Percentiles rank a stretch among this genome's conserved stretches.
These are phyloP conservation scores for Thalassarche chlororhynchos DNA, from an alignment of 2,113 vertebrate species.

Conservation along the genomic window DNA sequence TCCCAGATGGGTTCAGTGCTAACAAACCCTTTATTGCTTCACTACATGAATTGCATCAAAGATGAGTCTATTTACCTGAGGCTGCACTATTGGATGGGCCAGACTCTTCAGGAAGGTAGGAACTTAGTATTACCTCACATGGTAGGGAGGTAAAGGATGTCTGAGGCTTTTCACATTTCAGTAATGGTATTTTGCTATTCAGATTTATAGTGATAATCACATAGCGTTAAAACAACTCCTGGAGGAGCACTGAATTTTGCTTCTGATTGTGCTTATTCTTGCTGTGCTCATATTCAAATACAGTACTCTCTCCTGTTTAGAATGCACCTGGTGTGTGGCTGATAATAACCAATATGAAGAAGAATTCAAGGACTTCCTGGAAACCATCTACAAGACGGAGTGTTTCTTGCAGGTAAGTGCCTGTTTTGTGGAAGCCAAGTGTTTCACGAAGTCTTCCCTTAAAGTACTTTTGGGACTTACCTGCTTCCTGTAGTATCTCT, in stretches of 20 bases:
- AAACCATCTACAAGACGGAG: slow-evolving; percentile 79
- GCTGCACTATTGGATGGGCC: slow-evolving; percentile 90
- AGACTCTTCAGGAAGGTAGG: slow-evolving; percentile 90
- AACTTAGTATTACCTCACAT: neutral
- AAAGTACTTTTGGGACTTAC: neutral
- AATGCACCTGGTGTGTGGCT: slow-evolving; percentile 83
- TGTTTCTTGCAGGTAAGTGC: slow-evolving; percentile 89
- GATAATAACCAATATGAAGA: slow-evolving; percentile 67
- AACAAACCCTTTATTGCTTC: slow-evolving; percentile 84
- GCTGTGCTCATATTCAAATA: neutral
- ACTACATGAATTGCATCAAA: slow-evolving; percentile 89
- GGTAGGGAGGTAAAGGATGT: neutral
- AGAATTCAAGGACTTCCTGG: slow-evolving; percentile 83
- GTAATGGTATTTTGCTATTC: neutral
- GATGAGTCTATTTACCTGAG: slow-evolving; percentile 88
- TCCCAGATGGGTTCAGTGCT: slow-evolving; percentile 93
- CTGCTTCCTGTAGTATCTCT: neutral
- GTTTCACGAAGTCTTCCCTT: neutral
- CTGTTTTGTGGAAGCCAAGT: neutral
- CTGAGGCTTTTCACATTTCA: neutral
- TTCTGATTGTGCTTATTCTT: slow-evolving; percentile 4
- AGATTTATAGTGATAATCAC: neutral
- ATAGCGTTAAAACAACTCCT: neutral
- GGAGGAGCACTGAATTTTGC: neutral
- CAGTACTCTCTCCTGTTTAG: slow-evolving; percentile 68